Base-by-base conservation (phyloP, 2,888 invertebrate genomes). In the Protonemura montana region DNA sequence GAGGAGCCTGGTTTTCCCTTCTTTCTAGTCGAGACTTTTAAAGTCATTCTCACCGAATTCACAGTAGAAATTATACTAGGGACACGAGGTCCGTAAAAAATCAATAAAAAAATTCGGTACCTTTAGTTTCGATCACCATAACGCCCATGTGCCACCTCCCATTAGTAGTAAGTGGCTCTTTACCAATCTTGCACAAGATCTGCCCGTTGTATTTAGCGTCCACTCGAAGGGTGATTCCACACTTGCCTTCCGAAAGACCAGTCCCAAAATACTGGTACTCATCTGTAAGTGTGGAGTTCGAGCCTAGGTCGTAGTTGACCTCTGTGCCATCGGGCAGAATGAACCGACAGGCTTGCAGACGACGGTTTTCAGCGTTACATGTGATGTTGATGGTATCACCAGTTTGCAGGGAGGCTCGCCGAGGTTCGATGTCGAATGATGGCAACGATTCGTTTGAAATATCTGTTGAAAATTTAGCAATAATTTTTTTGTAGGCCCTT, bases 151-250 rank as follows among this genome's bases (percentile, higher is more conserved):
- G 42, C 83, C 83, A 83, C 42, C 26, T 42, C n/a, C 83, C 83
- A 21, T n/a, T 83, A 5, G 28, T 42, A 7, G n/a, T n/a, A 13
- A 42, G 42, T 26, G 83, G 83, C 42, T 25, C 41, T 25, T 26
- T n/a, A 0, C 83, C 83, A 41, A 83, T 13, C 83, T 83, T 83
- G 83, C 83, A 83, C 42, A 85, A 26, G 28, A 35, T 77, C n/a
- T 30, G n/a, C 2, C 35, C 35, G 35, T 35, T 35, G 35, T 35
- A 10, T 35, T 35, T 35, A 3, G 35, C 35, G 35, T 35, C 10
- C 5, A 35, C 35, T 35, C 35, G 35, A 7, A 83, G 13, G 6
- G 42, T 41, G n/a, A 83, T 35, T 26, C 83, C 83, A 28, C 83
- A 83, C 26, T 83, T 42, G 13, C 83, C 83, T 25, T 83, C 25